Evolutionary conservation across 2,113 vertebrate genomes (phyloP), one percentile per base, ranked within the genome.

Genomic region (Gopherus flavomarginatus): DNA sequence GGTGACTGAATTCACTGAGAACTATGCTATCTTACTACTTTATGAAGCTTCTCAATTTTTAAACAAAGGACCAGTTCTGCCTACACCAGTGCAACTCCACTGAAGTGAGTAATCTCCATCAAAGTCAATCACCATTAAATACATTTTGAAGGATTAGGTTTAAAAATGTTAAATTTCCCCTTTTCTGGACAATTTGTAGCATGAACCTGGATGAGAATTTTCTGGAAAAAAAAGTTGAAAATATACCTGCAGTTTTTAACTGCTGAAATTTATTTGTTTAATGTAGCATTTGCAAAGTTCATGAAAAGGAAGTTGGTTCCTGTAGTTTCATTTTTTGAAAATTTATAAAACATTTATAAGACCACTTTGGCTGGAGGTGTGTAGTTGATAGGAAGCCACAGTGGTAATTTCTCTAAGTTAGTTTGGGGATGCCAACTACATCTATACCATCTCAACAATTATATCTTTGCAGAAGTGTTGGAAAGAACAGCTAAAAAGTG

Each of bases 361-460:
- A 8, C 47, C 5, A 0, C 31, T 92, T 85, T 90, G 65, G 87
- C 93, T 77, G 88, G 31, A 47, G 92, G 79, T 0, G 0, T 31
- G 44, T 47, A 87, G 59, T 54, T 87, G 87, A 93, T 81, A 96
- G 93, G 62, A 85, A 83, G 65, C 65, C 6, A 29, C 31, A 69
- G 84, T 5, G 81, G 93, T 92, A 81, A 95, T 85, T 94, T 80
- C 93, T 95, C 88, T 82, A 93, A 42, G 65, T 84, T 69, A 44
- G 94, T 90, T 86, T 26, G 83, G 50, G 47, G 91, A 86, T n/a
- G 92, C 87, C 96, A 85, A 69, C 96, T 96, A 94, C 96, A 95
- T 97, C 96, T 12, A 86, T 93, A 88, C 57, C 91, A 88, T 72
- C 94, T 81, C 89, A 96, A 92, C 94, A 96, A 96, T 96, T 93